phyloP scores from a whole-genome alignment of 92 coral and sea anemone species.

The Siderastrea siderea region DNA sequence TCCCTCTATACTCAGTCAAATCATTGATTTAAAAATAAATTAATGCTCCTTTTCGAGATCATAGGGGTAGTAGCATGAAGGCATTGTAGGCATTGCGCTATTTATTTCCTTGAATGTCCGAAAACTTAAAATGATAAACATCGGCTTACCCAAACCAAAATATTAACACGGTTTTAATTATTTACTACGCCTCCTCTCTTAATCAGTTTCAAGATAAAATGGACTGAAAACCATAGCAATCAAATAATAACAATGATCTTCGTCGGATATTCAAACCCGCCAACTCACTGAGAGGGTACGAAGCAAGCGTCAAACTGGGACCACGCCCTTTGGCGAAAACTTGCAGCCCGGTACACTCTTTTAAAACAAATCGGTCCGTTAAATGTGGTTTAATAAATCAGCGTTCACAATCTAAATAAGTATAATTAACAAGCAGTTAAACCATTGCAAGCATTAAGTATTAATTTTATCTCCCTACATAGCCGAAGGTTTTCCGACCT shows the following conservation, averaged over 20 bases:
- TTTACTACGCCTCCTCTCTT: conserved; percentile 16
- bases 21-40: too few species aligned
- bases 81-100: too few species aligned
- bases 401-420: too few species aligned
- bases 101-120: too few species aligned
- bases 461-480: neutral
- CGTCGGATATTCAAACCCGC: neutral
- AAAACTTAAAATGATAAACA: too few species aligned
- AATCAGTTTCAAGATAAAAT: neutral
- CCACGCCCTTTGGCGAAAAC: conserved; percentile 12
- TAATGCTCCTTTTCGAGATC: too few species aligned
- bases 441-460: neutral
- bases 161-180: neutral
- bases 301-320: neutral
- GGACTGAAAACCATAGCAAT: neutral
- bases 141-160: neutral
- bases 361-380: conserved; percentile 11
- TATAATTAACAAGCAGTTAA: conserved; percentile 6
- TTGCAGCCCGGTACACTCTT: neutral
- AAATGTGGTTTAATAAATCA: conserved; percentile 15
- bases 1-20: neutral
- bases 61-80: too few species aligned
- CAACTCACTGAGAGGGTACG: neutral
- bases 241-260: neutral
- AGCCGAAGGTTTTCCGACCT: neutral